Percentiles rank a stretch among this genome's conserved stretches.
Evolutionary conservation across 2,797 vertebrate species (phyloP).

Genomic region (Natrix natrix): DNA sequence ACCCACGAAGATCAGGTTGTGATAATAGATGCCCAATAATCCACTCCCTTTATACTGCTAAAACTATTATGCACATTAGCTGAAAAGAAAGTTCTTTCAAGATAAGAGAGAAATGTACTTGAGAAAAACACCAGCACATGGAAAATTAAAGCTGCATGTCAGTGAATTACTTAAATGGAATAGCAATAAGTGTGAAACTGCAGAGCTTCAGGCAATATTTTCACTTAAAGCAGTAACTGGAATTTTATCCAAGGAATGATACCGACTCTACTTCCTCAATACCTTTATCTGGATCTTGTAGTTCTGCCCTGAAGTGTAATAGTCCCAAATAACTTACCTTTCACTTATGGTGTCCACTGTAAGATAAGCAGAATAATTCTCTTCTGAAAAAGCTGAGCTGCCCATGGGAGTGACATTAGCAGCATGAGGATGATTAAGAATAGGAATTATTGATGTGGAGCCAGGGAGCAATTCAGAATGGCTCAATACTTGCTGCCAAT

Average conservation of each 20-base stretch:
- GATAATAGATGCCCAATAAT: neutral
- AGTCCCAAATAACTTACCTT: constrained; percentile 67
- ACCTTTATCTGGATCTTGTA: neutral
- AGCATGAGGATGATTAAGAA: constrained; percentile 64
- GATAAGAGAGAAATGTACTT: neutral
- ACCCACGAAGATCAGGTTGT: neutral
- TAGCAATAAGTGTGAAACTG: constrained; percentile 17
- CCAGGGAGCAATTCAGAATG: constrained; percentile 47
- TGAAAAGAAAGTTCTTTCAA: neutral
- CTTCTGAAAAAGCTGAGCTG: constrained; percentile 64
- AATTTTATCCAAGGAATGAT: constrained; percentile 4
- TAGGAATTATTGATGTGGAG: neutral
- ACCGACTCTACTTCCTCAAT: neutral
- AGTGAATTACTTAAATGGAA: constrained; percentile 22
- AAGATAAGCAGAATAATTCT: constrained; percentile 36
- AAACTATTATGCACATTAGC: neutral
- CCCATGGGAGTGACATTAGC: constrained; percentile 67
- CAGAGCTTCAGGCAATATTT: neutral
- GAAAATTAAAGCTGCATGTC: neutral
- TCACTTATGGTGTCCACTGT: constrained; percentile 35
- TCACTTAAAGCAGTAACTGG: constrained; percentile 15
- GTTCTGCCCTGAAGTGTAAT: neutral
- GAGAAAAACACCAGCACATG: constrained; percentile 2
- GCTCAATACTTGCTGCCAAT: constrained; percentile 47
- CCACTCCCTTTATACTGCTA: neutral